Base-by-base conservation (phyloP, 2,113 vertebrate species). In the Nematolebias whitei region DNA sequence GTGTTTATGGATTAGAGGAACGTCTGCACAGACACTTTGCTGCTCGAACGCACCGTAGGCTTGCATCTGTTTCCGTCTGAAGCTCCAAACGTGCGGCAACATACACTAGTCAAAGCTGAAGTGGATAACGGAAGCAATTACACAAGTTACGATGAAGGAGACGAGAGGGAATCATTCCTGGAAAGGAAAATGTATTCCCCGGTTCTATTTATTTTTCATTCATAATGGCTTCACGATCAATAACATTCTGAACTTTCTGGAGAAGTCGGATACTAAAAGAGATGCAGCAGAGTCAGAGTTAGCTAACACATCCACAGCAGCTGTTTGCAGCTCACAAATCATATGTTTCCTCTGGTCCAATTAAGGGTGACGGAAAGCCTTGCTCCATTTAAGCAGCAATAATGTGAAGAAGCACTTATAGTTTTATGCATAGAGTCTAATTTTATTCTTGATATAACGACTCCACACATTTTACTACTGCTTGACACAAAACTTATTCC, bases 61-160 rank as follows among this genome's bases (percentile, higher is more conserved):
- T 62, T 43, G 48, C 68, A 51, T 77, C 61, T 71, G 65, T 78
- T 82, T 87, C 64, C 50, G 63, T 79, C 40, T 41, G 58, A 24
- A 39, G 64, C 62, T 78, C 53, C 41, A 32, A 79, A 76, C 75
- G 68, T 81, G 76, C 54, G 56, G 55, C 16, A 62, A 63, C 44
- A 45, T 56, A 40, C 65, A 54, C 62, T 53, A 67, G 72, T 78
- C 70, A 70, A 72, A 59, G 79, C 62, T 51, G 65, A 84, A 81
- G 76, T 80, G 65, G 71, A 83, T 75, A 89, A 88, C 18, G 68
- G 71, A 83, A 68, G 20, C 73, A 62, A 80, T 93, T 91, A 89
- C 75, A 80, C 90, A 90, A 93, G 71, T 67, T 13, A 6, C 26
- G 61, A 85, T 87, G 59, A 81, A 81, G 79, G 53, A 60, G 60